Conservation (phyloP, 2,888 invertebrate species). For the Hybos culiciformis region DNA sequence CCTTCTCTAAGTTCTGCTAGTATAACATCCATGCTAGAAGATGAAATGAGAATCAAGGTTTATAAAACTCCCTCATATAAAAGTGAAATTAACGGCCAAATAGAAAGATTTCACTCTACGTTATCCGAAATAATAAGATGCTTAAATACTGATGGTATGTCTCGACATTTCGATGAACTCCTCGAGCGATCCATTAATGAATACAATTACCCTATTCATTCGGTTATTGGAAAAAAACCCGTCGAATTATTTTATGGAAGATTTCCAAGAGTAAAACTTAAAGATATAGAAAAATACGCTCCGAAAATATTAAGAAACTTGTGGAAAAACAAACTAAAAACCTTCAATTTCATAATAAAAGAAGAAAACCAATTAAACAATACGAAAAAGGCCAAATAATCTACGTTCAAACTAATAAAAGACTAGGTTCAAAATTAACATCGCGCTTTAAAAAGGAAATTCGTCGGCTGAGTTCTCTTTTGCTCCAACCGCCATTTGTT, state of each 20-base stretch:
- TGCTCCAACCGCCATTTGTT: too few species aligned
- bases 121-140: slow-evolving; percentile 14
- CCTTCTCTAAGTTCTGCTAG: slow-evolving; percentile 9
- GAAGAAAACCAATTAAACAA: slow-evolving; percentile 9
- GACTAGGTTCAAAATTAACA: slow-evolving; percentile 11
- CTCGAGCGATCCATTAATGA: slow-evolving; percentile 11
- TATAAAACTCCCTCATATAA: slow-evolving; percentile 12
- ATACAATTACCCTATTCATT: slow-evolving; percentile 11
- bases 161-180: slow-evolving; percentile 12
- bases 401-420: slow-evolving; percentile 9
- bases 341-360: slow-evolving; percentile 8
- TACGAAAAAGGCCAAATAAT: slow-evolving; percentile 11
- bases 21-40: slow-evolving; percentile 10
- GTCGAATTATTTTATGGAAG: slow-evolving; percentile 13
- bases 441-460: slow-evolving; percentile 11
- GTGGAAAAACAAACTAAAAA: slow-evolving; percentile 11
- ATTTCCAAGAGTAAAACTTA: slow-evolving; percentile 7
- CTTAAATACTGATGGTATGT: slow-evolving; percentile 7
- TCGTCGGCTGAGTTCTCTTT: too few species aligned
- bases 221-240: slow-evolving; percentile 11
- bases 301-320: slow-evolving; percentile 10
- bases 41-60: slow-evolving; percentile 10
- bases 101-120: slow-evolving; percentile 15
- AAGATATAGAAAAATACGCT: slow-evolving; percentile 11
- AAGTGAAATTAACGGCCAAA: slow-evolving; percentile 12